Conservation (phyloP, 2,113 vertebrate species). For the Boulengerochromis microlepis region DNA sequence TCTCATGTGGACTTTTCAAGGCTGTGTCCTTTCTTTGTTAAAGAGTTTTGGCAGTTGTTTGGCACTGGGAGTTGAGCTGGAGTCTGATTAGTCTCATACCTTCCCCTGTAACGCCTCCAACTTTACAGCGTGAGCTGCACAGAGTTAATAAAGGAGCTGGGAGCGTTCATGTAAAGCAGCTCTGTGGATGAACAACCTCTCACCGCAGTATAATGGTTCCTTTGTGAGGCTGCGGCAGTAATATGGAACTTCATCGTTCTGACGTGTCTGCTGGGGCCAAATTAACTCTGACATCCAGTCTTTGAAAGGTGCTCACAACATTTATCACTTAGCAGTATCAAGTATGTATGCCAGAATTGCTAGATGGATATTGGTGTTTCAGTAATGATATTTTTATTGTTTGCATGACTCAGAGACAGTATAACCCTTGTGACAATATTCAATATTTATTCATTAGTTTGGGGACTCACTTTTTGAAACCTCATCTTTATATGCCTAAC, state of each 20-base stretch:
- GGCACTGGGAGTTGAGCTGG: conserved; percentile 17
- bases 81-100: conserved; percentile 38
- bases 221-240: conserved; percentile 41
- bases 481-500: neutral
- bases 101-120: conserved; percentile 25
- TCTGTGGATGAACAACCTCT: conserved; percentile 12
- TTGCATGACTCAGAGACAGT: neutral
- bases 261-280: conserved; percentile 22
- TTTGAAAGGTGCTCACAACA: conserved; percentile 27
- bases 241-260: conserved; percentile 22
- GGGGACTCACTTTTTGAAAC: neutral
- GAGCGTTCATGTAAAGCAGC: conserved; percentile 22
- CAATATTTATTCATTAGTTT: neutral
- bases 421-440: neutral
- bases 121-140: conserved; percentile 31
- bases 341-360: neutral
- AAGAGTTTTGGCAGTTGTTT: conserved; percentile 47
- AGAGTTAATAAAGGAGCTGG: conserved; percentile 32
- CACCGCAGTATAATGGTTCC: conserved; percentile 30
- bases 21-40: conserved; percentile 30
- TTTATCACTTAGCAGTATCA: conserved; percentile 43
- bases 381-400: neutral
- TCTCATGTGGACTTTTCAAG: conserved; percentile 15
- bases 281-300: conserved; percentile 57
- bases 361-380: neutral